Evolutionary conservation across 2,113 vertebrate species (phyloP), one percentile per base, ranked within the genome.

Genomic region (Orientallactaga bullata): DNA sequence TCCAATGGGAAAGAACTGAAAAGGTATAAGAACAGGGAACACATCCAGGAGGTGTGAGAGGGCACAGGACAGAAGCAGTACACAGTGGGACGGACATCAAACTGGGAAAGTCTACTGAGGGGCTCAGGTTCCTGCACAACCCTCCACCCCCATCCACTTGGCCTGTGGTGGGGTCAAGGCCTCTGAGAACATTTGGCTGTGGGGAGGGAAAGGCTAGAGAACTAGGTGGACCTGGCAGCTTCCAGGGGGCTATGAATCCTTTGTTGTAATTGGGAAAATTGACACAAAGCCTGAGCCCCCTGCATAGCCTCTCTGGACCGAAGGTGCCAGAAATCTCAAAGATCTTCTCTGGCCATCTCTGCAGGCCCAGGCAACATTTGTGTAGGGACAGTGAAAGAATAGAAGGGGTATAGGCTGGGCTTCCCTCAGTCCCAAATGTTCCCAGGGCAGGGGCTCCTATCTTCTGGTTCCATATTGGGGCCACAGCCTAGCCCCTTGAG

Each of bases 241-340:
- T 69, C 58, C 0, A 0, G 37, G n/a, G 71, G 35, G 32, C 6
- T 7, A 6, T 1, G 0, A 5, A 4, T 69, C 26, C 83, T 88
- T 87, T 63, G 77, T 13, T 60, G 69, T 85, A 82, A 78, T 68
- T 12, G 18, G 24, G 37, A 13, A 28, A 6, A 8, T 20, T 16
- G 0, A 84, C 15, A 9, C 12, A 39, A 68, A 37, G 26, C 60
- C 61, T 9, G 30, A 2, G 20, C 55, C 73, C 2, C 28, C 30
- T 76, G 10, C 65, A 8, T n/a, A 66, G 58, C 28, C 42, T 85
- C 88, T 85, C 37, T 47, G 37, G 68, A 77, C 35, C 18, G 74
- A 80, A 71, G 32, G 8, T 58, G 17, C 51, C 5, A 1, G 61
- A 66, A 55, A 58, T 26, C 71, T 58, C 7, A 47, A 84, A 55